Base-by-base conservation (phyloP, 2,113 vertebrate species). In the Heterocephalus glaber region DNA sequence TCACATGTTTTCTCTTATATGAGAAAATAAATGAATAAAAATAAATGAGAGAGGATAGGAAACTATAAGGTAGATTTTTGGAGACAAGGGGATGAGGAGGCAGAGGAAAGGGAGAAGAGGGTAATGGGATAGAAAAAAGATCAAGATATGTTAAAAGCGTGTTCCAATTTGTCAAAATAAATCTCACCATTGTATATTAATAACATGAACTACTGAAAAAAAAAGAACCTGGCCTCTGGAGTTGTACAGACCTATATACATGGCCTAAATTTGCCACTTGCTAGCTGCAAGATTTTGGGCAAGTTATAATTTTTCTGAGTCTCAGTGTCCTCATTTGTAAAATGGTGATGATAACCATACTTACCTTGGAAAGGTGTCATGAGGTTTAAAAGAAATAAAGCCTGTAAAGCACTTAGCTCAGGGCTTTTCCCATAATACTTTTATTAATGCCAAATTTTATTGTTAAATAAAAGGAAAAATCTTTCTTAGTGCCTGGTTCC, bases 361-460 rank as follows among this genome's bases (percentile, higher is more conserved):
- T 90, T 88, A 70, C 3, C 35, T 86, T 5, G 77, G n/a, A 79
- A 94, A 60, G 13, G 20, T 80, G 9, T 80, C n/a, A 68, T 35
- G 19, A 83, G 11, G 12, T 86, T 95, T 84, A 20, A 91, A 91
- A 89, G 52, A 96, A 96, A 91, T 54, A 96, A 90, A 72, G 5
- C 77, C 86, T 52, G 22, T 61, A 83, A 92, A 96, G 68, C 17
- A 81, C 22, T 90, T 81, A 80, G 33, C 56, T 96, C 26, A 91
- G 20, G 35, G n/a, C 3, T 81, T 91, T 96, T 90, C 35, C 44
- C 26, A 86, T 91, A 94, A 79, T 85, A 86, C 30, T 93, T 87
- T 79, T 61, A 96, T 86, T 93, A 94, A 86, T 89, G 93, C 33
- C 28, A 79, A 85, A 61, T 82, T 94, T 93, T 92, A 88, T 89